A percentile compares a stretch with the other conserved stretches of the same genome.
Conservation (phyloP, 1,140 invertebrate genomes). For the Hestina assimilis region DNA sequence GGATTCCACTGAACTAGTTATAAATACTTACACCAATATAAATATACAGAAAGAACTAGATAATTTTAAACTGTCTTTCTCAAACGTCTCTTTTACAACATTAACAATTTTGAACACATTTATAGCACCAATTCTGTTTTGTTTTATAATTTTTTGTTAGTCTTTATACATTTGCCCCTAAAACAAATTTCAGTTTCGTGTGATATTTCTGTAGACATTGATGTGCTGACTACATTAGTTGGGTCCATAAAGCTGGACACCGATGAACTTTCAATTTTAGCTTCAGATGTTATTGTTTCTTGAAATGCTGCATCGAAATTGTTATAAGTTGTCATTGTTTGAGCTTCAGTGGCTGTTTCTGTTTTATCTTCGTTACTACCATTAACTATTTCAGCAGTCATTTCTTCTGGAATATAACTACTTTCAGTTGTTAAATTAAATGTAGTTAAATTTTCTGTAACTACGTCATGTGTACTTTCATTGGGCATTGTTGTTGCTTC, state of each 20-base stretch:
- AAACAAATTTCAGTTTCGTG: slow-evolving; percentile 93
- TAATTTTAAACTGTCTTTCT: slow-evolving; percentile 5
- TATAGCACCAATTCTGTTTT: slow-evolving; percentile 21
- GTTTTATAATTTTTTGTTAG: slow-evolving; percentile 72
- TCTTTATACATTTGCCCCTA: slow-evolving; percentile 89
- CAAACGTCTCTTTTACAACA: slow-evolving; percentile 22
- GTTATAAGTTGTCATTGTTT: slow-evolving; percentile 17
- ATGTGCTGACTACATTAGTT: slow-evolving; percentile 82
- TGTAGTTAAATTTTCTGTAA: slow-evolving; percentile 16
- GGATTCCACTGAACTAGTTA: slow-evolving; percentile 48
- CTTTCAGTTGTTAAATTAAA: slow-evolving; percentile 58
- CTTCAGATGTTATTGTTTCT: slow-evolving; percentile 43
- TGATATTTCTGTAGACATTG: slow-evolving; percentile 88
- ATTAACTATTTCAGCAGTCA: slow-evolving; percentile 40
- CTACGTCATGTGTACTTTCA: not conserved
- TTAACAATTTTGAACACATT: slow-evolving; percentile 25
- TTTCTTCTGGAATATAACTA: slow-evolving; percentile 63
- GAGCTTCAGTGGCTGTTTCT: slow-evolving; percentile 11
- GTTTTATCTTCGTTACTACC: slow-evolving; percentile 31
- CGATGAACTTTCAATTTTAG: slow-evolving; percentile 53
- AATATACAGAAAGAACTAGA: not conserved
- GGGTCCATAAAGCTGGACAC: slow-evolving; percentile 76
- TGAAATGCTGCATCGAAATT: slow-evolving; percentile 20
- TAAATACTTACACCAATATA: slow-evolving; percentile 22
- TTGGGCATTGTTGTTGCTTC: not conserved